Evolutionary conservation across 1,140 invertebrate genomes (phyloP).

Genomic region (Mercenaria mercenaria): DNA sequence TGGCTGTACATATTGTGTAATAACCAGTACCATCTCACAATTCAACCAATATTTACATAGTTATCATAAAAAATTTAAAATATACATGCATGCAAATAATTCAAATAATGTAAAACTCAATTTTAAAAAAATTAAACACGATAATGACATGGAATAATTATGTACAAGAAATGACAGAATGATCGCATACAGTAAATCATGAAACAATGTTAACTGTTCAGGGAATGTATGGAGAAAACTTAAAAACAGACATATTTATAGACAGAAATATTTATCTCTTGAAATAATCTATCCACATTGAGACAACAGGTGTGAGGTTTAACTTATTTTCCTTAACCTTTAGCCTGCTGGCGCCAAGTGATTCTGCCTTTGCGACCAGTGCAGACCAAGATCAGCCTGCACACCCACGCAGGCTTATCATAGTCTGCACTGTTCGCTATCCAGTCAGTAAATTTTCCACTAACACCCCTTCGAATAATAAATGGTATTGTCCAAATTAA

Average conservation of each 20-base stretch:
- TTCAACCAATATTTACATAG: neutral
- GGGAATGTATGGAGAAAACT: neutral
- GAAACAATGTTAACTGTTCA: neutral
- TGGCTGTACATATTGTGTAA: neutral
- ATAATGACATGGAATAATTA: neutral
- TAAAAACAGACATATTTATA: neutral
- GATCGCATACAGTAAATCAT: neutral
- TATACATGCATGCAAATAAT: neutral
- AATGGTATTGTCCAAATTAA: no score
- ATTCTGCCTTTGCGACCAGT: no score
- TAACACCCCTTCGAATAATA: no score
- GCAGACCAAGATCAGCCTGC: no score
- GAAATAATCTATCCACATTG: no score
- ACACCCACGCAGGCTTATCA: no score
- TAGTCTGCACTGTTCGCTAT: no score
- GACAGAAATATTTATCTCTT: no score
- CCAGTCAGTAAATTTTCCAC: no score
- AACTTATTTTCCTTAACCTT: no score
- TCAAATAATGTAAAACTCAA: neutral
- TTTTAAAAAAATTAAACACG: neutral
- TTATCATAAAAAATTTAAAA: neutral
- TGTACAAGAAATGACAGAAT: neutral
- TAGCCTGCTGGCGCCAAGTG: no score
- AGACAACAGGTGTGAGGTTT: no score
- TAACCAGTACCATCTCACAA: neutral